These are phyloP conservation scores for Ceratina calcarata DNA, from an alignment of 1,140 invertebrate genomes.

Conservation along the genomic window DNA sequence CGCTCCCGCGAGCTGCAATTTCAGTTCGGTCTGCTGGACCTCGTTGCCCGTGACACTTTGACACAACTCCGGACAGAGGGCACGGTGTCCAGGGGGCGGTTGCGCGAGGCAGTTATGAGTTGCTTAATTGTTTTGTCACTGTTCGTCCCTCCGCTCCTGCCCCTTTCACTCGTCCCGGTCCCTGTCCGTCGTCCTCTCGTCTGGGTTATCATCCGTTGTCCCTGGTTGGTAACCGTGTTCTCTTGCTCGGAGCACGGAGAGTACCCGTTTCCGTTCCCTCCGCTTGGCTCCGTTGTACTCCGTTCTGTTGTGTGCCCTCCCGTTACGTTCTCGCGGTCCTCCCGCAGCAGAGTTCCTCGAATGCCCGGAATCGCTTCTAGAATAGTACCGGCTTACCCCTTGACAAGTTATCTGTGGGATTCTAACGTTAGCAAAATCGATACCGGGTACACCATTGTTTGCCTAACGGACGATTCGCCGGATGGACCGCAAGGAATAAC, in stretches of 20 bases:
- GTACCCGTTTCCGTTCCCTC: constrained; percentile 44
- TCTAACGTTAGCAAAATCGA: constrained; percentile 60
- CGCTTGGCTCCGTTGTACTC: constrained; percentile 23
- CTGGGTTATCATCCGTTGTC: too few species aligned
- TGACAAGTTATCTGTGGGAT: constrained; percentile 61
- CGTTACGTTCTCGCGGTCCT: constrained; percentile 25
- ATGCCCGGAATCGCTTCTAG: constrained; percentile 57
- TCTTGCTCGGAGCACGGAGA: too few species aligned
- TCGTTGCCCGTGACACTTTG: constrained; percentile 79
- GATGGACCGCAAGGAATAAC: constrained; percentile 48
- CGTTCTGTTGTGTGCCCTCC: constrained; percentile 41
- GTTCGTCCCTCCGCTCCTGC: constrained; percentile 67
- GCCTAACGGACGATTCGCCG: constrained; percentile 40
- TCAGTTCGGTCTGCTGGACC: constrained; percentile 76
- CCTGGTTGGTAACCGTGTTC: too few species aligned
- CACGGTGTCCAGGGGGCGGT: constrained; percentile 65
- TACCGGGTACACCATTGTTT: constrained; percentile 57
- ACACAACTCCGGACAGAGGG: constrained; percentile 71
- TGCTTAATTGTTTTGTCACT: constrained; percentile 79
- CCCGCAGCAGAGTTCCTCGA: constrained; percentile 51
- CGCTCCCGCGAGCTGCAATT: constrained; percentile 70
- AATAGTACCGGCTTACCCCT: constrained; percentile 57
- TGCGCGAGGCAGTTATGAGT: constrained; percentile 77
- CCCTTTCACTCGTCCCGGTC: too few species aligned
- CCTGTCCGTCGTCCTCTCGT: too few species aligned